Evolutionary conservation across 2,888 invertebrate species (phyloP), one percentile per base, ranked within the genome.

Genomic region (Drosophila hamatofila): DNA sequence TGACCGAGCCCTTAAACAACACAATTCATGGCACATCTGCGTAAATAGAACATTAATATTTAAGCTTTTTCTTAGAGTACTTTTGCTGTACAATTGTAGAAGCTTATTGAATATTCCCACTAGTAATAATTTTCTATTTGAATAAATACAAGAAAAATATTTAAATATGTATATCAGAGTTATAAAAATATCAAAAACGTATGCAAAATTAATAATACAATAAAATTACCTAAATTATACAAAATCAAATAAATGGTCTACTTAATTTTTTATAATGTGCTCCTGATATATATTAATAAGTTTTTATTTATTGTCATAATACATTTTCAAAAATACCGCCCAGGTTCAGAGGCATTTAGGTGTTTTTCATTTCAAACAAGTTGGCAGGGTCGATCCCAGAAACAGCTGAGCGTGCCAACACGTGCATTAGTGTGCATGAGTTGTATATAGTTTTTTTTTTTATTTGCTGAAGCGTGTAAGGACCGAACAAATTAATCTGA

Each of bases 371-470:
- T 60, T 58, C 2, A 0, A 7, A 2, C 60, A 41, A 68, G 80
- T 75, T 78, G 78, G 80, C 78, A 78, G 71, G 49, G 1, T 64
- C 42, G 0, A 11, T 9, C 3, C 9, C 2, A 3, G 9, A 41
- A 56, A 35, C 80, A 78, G 78, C 80, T 79, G 80, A 44, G 37
- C 25, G 18, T 33, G 3, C 25, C 41, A 65, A 79, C 80, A 78
- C 78, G 76, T 75, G 77, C 59, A 44, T 61, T 58, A 56, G 39
- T 75, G 30, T 75, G 57, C 21, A 16, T 37, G n/a, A 44, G n/a
- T 23, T 23, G 35, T 39, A 35, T 23, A 51, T n/a, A 54, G 18
- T 14, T 39, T 37, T 16, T 39, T 37, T 16, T 11, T 9, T 23
- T 16, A n/a, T 61, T 55, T 52, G 21, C 46, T 56, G 12, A 60